phyloP scores from a whole-genome alignment of 2,888 invertebrate genomes.

The Drosophila hamatofila region DNA sequence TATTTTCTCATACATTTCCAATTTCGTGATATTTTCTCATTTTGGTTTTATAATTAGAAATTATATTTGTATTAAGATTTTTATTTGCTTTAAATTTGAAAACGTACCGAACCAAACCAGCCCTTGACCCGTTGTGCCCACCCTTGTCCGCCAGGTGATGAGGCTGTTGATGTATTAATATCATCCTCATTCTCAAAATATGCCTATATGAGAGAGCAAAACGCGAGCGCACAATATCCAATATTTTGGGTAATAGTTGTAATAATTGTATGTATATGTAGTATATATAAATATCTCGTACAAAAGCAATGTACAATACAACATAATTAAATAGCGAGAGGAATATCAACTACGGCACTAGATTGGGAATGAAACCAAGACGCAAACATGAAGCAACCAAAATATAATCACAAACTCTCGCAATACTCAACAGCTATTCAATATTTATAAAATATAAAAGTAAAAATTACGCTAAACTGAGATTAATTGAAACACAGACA shows the following conservation, averaged over 20 bases:
- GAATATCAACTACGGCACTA: constrained; percentile 39
- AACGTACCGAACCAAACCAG: constrained; percentile 90
- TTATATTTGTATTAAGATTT: constrained; percentile 53
- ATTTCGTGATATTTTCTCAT: constrained; percentile 68
- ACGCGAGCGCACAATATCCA: constrained; percentile 74
- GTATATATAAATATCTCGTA: constrained; percentile 29
- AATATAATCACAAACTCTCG: background rate
- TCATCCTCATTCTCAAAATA: constrained; percentile 85
- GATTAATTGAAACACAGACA: constrained; percentile 3
- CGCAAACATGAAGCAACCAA: background rate
- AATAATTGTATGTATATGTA: constrained; percentile 52
- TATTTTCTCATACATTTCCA: constrained; percentile 68
- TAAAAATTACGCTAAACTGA: background rate
- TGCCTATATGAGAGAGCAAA: constrained; percentile 84
- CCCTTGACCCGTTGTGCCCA: constrained; percentile 90
- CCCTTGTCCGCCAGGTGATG: constrained; percentile 87
- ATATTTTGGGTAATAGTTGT: constrained; percentile 56
- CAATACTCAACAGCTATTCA: background rate
- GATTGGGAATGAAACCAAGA: constrained; percentile 50
- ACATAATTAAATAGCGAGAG: constrained; percentile 37
- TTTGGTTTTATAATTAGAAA: constrained; percentile 42
- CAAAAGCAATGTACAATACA: constrained; percentile 34
- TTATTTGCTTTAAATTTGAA: constrained; percentile 61
- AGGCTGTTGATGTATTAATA: constrained; percentile 85
- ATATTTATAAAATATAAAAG: background rate